Conservation (phyloP, 2,888 invertebrate species). For the Aphidoletes aphidimyza region DNA sequence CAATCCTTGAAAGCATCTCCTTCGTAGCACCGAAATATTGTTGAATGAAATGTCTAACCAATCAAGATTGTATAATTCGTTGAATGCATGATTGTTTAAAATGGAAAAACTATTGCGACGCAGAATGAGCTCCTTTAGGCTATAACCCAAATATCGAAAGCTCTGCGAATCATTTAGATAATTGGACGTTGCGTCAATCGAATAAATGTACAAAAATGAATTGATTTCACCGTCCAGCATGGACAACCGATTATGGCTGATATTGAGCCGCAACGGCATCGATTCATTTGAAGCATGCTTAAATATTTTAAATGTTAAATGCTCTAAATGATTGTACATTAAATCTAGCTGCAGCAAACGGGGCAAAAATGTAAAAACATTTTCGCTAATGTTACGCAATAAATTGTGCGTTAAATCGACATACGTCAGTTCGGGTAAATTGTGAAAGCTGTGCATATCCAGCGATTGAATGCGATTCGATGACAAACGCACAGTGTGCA, state of each 20-base stretch:
- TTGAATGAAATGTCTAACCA: slow-evolving; percentile 80
- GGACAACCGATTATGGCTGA: slow-evolving; percentile 74
- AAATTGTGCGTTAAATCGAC: slow-evolving; percentile 86
- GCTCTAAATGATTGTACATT: slow-evolving; percentile 79
- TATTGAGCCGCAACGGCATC: slow-evolving; percentile 77
- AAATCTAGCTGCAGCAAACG: slow-evolving; percentile 82
- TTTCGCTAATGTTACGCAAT: slow-evolving; percentile 76
- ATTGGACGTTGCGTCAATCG: slow-evolving; percentile 79
- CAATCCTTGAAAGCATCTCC: slow-evolving; percentile 81
- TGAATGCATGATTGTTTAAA: slow-evolving; percentile 80
- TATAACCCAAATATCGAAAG: slow-evolving; percentile 72
- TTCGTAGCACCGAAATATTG: slow-evolving; percentile 76
- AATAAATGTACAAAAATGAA: slow-evolving; percentile 71
- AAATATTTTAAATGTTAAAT: slow-evolving; percentile 76
- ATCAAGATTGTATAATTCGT: slow-evolving; percentile 76
- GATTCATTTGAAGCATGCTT: slow-evolving; percentile 75
- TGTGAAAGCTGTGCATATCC: slow-evolving; percentile 77
- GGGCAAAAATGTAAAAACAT: slow-evolving; percentile 80
- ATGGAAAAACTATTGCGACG: slow-evolving; percentile 78
- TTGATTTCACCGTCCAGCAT: slow-evolving; percentile 64
- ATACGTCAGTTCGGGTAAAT: slow-evolving; percentile 81
- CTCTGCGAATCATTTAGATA: slow-evolving; percentile 74
- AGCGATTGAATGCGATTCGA: slow-evolving; percentile 80
- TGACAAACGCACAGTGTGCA: slow-evolving; percentile 82
- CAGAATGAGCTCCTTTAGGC: slow-evolving; percentile 76